Conservation (phyloP, 2,888 invertebrate genomes). For the Julus scanicus region DNA sequence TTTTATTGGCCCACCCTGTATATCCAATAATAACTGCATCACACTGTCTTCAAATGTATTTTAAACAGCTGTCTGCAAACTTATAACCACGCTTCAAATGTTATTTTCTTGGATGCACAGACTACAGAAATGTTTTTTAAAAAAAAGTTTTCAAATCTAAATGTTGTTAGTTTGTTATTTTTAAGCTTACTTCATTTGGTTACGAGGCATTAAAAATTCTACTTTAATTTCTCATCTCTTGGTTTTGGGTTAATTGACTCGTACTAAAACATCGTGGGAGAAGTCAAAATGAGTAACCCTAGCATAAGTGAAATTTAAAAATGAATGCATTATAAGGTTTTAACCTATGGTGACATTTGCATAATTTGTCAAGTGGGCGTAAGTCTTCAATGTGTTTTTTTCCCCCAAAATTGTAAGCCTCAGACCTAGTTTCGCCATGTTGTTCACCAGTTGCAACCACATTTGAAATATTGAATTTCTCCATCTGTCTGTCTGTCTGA, state of each 20-base stretch:
- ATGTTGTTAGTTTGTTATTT: too few species aligned
- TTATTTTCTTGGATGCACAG: too few species aligned
- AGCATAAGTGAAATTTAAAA: neutral
- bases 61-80: too few species aligned
- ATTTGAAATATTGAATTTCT: neutral
- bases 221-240: too few species aligned
- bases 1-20: too few species aligned
- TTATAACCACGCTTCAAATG: too few species aligned
- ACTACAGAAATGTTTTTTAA: too few species aligned
- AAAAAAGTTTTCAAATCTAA: too few species aligned
- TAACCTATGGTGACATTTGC: constrained; percentile 19
- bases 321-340: neutral
- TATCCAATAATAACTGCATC: too few species aligned
- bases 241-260: neutral
- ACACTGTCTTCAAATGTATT: too few species aligned
- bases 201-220: too few species aligned
- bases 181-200: too few species aligned
- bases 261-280: neutral
- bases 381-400: neutral
- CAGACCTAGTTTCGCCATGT: neutral
- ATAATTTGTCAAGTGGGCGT: neutral
- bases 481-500: neutral
- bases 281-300: neutral
- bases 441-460: neutral
- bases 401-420: neutral